Evolutionary conservation across 1,140 invertebrate species (phyloP).

Genomic region (Drosophila nigromelanica): DNA sequence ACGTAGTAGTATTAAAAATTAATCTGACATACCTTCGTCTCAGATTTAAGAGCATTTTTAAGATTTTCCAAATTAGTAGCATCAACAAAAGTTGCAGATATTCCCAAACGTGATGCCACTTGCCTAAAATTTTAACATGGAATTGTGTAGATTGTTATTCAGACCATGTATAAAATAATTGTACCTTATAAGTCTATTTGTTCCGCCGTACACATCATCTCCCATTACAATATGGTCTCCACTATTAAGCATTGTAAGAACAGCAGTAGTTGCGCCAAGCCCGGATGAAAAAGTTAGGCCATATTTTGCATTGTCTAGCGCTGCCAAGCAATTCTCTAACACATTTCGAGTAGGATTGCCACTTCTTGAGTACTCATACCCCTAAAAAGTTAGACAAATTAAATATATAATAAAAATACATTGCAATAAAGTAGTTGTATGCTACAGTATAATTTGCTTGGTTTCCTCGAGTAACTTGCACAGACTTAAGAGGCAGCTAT

Average conservation of each 20-base stretch:
- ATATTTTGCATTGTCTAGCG: constrained; percentile 95
- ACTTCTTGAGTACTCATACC: constrained; percentile 96
- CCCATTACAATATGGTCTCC: constrained; percentile 97
- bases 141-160: neutral
- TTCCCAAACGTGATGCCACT: constrained; percentile 88
- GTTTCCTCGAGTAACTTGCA: too few species aligned
- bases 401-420: neutral
- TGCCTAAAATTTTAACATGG: constrained; percentile 82
- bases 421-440: too few species aligned
- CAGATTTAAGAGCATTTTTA: constrained; percentile 89
- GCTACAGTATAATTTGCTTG: too few species aligned
- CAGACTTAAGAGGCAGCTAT: too few species aligned
- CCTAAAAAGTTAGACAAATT: constrained; percentile 85
- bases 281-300: constrained; percentile 95
- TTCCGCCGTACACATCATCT: constrained; percentile 98
- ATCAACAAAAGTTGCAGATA: constrained; percentile 93
- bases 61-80: constrained; percentile 89
- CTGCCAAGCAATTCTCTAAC: constrained; percentile 95
- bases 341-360: constrained; percentile 97
- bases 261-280: constrained; percentile 91
- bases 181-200: constrained; percentile 86
- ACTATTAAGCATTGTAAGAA: constrained; percentile 89
- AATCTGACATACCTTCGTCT: constrained; percentile 88
- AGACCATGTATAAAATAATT: neutral
- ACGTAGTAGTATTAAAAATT: neutral